Conservation (phyloP, 2,888 invertebrate genomes). For the Anoncus sp. region DNA sequence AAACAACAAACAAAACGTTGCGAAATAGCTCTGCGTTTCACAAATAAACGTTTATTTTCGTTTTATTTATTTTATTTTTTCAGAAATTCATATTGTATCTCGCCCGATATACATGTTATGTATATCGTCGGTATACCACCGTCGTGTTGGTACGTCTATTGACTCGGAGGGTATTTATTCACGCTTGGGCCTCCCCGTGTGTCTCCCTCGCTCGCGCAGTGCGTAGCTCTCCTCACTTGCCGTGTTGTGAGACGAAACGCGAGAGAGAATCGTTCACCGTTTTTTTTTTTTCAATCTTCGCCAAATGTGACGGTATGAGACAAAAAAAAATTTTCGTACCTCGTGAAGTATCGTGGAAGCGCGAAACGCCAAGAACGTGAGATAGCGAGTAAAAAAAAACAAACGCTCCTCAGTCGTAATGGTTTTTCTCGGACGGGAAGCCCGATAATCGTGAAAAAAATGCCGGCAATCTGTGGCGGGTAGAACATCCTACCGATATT, state of each 20-base stretch:
- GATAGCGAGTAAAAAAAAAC: slow-evolving; percentile 45
- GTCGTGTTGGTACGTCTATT: slow-evolving; percentile 69
- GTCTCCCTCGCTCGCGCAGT: slow-evolving; percentile 59
- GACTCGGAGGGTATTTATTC: slow-evolving; percentile 85
- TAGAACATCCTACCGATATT: slow-evolving; percentile 43
- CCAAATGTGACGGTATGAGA: slow-evolving; percentile 67
- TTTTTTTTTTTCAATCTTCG: slow-evolving; percentile 48
- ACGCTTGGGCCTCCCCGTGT: slow-evolving; percentile 68
- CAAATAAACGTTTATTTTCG: slow-evolving; percentile 2
- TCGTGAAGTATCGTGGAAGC: slow-evolving; percentile 71
- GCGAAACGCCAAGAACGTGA: slow-evolving; percentile 66
- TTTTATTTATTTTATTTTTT: slow-evolving; percentile 9
- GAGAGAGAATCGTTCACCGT: slow-evolving; percentile 36
- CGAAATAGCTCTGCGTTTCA: background rate
- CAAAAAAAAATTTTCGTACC: slow-evolving; percentile 70
- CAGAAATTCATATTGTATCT: slow-evolving; percentile 5
- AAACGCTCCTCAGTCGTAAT: slow-evolving; percentile 15
- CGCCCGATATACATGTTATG: slow-evolving; percentile 19
- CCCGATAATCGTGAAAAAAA: slow-evolving; percentile 48
- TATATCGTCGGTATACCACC: slow-evolving; percentile 5
- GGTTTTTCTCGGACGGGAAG: slow-evolving; percentile 33
- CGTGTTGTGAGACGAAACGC: slow-evolving; percentile 48
- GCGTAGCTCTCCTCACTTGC: slow-evolving; percentile 42
- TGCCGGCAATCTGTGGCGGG: slow-evolving; percentile 61
- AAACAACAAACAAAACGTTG: background rate